phyloP scores from a whole-genome alignment of 2,888 invertebrate species.

The Tolmerus cingulatus region DNA sequence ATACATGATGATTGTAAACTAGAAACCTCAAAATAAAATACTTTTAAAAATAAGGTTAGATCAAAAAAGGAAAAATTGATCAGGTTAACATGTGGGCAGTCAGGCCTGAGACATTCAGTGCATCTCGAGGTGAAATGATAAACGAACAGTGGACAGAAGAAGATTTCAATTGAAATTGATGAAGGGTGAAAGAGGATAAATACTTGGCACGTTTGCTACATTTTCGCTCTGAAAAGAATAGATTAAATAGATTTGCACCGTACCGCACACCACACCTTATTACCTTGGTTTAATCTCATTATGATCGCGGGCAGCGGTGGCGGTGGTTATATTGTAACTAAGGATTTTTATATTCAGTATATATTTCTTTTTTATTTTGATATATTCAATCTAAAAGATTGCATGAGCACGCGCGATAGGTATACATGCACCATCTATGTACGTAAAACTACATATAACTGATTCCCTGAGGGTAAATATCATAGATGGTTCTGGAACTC shows the following conservation, averaged over 20 bases:
- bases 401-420: not conserved
- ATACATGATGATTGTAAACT: no score
- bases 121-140: not conserved
- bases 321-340: not conserved
- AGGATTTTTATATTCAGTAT: not conserved
- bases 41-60: not conserved
- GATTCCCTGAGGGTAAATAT: not conserved
- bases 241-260: not conserved
- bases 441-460: not conserved
- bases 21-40: not conserved
- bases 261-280: not conserved
- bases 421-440: not conserved
- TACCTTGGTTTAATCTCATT: not conserved
- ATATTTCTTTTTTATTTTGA: not conserved
- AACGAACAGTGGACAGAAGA: not conserved
- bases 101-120: not conserved
- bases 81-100: not conserved
- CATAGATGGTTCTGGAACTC: not conserved
- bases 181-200: slow-evolving; percentile 23
- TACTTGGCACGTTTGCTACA: not conserved
- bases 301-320: not conserved
- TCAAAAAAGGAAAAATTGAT: not conserved
- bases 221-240: not conserved
- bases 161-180: slow-evolving; percentile 29
- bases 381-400: not conserved